Percentiles rank a stretch among this genome's conserved stretches.
These are phyloP conservation scores for Cryptoprocta ferox DNA, from an alignment of 2,797 vertebrate species.

Conservation along the genomic window DNA sequence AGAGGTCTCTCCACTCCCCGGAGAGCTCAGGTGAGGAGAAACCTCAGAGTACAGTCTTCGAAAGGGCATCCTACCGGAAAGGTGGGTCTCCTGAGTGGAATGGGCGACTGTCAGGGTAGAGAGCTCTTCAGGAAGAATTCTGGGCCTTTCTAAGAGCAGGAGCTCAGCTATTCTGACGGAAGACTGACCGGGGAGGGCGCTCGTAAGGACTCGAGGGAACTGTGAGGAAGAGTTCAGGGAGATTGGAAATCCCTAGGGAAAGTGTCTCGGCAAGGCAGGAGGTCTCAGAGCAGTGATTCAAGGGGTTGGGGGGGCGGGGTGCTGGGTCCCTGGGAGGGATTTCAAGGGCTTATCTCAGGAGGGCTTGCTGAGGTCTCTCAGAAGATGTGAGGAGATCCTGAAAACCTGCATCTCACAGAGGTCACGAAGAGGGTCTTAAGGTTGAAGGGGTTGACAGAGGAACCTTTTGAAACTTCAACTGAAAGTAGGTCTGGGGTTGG, in stretches of 20 bases:
- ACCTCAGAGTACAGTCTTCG: background rate
- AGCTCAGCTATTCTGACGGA: background rate
- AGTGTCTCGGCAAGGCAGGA: background rate
- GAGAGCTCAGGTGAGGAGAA: background rate
- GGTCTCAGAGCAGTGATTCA: background rate
- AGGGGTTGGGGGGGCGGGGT: background rate
- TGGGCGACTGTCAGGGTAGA: background rate
- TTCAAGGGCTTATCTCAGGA: background rate
- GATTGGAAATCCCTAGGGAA: background rate
- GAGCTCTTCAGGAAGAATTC: conserved; percentile 46
- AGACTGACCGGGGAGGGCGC: background rate
- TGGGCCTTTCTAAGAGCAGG: background rate
- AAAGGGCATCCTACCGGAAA: background rate
- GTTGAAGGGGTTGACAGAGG: background rate
- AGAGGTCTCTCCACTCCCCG: background rate
- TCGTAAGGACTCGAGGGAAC: background rate
- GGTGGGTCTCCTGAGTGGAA: background rate
- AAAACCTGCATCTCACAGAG: background rate
- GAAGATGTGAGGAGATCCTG: background rate
- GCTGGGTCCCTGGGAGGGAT: background rate
- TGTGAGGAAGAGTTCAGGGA: background rate
- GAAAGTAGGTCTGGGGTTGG: background rate
- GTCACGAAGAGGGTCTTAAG: background rate
- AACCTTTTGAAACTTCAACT: background rate
- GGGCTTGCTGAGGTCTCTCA: background rate